Evolutionary conservation across 2,888 invertebrate genomes (phyloP).

Genomic region (Antitype chi): DNA sequence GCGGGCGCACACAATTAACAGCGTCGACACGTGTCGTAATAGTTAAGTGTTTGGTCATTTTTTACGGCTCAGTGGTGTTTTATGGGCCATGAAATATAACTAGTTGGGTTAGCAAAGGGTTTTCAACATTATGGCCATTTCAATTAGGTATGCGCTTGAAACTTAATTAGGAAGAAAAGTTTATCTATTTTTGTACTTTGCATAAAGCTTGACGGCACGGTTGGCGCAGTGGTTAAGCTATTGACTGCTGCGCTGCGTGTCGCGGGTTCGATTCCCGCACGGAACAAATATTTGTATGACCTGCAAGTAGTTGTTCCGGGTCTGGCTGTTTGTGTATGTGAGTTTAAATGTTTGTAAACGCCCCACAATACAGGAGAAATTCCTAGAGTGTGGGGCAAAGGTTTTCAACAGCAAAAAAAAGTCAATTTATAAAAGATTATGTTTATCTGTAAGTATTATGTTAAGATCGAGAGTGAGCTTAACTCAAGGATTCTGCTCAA

Average conservation of each 20-base stretch:
- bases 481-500: background rate
- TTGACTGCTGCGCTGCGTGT: too few relatives aligned
- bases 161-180: background rate
- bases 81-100: constrained; percentile 35
- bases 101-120: constrained; percentile 9
- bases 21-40: constrained; percentile 37
- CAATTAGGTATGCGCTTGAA: background rate
- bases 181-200: background rate
- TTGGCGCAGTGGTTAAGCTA: too few relatives aligned
- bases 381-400: too few relatives aligned
- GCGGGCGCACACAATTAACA: constrained; percentile 43
- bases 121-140: background rate
- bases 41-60: constrained; percentile 25
- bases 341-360: too few relatives aligned
- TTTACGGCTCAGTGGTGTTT: constrained; percentile 25
- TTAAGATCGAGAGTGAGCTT: background rate
- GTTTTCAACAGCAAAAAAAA: too few relatives aligned
- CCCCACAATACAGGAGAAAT: too few relatives aligned
- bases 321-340: too few relatives aligned
- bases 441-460: background rate
- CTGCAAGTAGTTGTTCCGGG: too few relatives aligned
- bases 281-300: too few relatives aligned
- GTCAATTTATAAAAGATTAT: background rate
- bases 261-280: too few relatives aligned
- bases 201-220: too few relatives aligned